Conservation (phyloP, 1,140 invertebrate genomes). For the Lepidotrigona ventralis region DNA sequence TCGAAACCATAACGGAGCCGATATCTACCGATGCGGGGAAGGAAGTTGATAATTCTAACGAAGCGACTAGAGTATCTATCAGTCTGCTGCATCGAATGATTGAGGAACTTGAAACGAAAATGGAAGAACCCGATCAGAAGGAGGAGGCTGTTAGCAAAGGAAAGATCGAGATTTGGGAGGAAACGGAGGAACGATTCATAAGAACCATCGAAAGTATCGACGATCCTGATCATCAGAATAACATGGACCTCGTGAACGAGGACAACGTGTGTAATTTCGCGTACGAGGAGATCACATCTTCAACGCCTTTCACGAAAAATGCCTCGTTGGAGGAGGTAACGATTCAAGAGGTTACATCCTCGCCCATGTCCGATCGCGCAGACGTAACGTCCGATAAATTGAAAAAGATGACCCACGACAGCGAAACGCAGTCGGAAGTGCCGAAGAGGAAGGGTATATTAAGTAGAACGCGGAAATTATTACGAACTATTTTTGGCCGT, state of each 20-base stretch:
- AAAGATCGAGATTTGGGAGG: slow-evolving; percentile 60
- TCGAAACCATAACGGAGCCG: slow-evolving; percentile 19
- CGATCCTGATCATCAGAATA: background rate
- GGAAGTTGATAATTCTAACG: slow-evolving; percentile 15
- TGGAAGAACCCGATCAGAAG: background rate
- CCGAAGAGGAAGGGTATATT: slow-evolving; percentile 53
- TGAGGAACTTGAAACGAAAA: slow-evolving; percentile 56
- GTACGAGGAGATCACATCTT: slow-evolving; percentile 6
- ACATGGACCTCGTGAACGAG: background rate
- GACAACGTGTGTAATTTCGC: background rate
- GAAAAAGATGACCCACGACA: background rate
- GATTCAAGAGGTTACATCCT: slow-evolving; percentile 34
- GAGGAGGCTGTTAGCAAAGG: slow-evolving; percentile 9
- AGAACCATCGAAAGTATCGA: slow-evolving; percentile 53
- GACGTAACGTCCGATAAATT: background rate
- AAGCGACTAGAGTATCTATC: slow-evolving; percentile 31
- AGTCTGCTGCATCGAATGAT: slow-evolving; percentile 60
- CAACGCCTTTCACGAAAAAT: slow-evolving; percentile 21
- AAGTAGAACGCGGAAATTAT: slow-evolving; percentile 58
- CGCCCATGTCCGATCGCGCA: background rate
- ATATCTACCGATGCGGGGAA: background rate
- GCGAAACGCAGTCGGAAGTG: background rate
- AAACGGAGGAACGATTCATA: slow-evolving; percentile 63
- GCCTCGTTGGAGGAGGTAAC: slow-evolving; percentile 20
- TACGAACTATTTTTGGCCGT: slow-evolving; percentile 53